Evolutionary conservation across 2,888 invertebrate species (phyloP).

Genomic region (Nephrocerus scutellatus): DNA sequence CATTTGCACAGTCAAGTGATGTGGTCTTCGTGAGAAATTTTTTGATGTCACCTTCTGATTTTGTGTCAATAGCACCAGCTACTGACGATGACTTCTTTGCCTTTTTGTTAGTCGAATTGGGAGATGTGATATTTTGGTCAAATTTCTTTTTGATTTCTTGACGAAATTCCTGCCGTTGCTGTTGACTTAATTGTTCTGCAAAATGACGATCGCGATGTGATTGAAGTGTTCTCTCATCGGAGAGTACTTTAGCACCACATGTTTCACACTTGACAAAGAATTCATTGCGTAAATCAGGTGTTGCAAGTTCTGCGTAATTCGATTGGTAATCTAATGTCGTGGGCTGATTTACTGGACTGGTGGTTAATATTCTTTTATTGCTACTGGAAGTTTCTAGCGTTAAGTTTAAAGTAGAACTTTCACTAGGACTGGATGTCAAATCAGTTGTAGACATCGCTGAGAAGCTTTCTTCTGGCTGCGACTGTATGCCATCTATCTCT

Average conservation of each 20-base stretch:
- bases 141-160: constrained; percentile 32
- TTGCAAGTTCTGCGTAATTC: constrained; percentile 38
- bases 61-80: constrained; percentile 6
- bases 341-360: not conserved
- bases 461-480: no score
- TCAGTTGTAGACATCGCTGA: no score
- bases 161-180: constrained; percentile 47
- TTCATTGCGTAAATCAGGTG: constrained; percentile 28
- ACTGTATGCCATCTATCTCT: no score
- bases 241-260: constrained; percentile 56
- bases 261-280: constrained; percentile 52
- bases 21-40: constrained; percentile 31
- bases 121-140: constrained; percentile 17
- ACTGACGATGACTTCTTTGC: constrained; percentile 20
- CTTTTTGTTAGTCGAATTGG: constrained; percentile 33
- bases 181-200: constrained; percentile 59
- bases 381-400: no score
- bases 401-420: no score
- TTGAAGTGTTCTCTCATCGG: constrained; percentile 50
- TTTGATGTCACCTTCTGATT: constrained; percentile 27
- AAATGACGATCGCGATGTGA: constrained; percentile 71
- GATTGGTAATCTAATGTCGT: constrained; percentile 21
- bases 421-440: no score
- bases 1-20: no score
- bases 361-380: not conserved